phyloP scores from a whole-genome alignment of 2,888 invertebrate species.

The Ochropleura leucogaster region DNA sequence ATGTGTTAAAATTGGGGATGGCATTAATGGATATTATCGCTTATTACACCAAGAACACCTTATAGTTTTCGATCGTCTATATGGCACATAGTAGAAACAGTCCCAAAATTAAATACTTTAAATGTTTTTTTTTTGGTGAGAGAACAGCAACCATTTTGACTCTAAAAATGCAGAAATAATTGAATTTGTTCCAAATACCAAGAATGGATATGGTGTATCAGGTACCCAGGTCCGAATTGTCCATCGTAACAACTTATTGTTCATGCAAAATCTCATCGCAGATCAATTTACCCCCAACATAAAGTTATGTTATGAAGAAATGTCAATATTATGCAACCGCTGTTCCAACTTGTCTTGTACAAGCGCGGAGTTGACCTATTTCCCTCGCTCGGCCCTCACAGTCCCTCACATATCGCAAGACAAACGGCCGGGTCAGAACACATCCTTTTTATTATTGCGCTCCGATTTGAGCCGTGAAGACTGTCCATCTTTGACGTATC shows the following conservation, averaged over 20 bases:
- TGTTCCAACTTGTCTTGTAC: conserved; percentile 38
- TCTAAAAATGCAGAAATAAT: not conserved
- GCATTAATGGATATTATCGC: not conserved
- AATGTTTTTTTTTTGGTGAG: not conserved
- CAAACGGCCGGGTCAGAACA: conserved; percentile 53
- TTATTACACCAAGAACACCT: not conserved
- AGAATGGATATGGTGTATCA: not conserved
- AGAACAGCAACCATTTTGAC: not conserved
- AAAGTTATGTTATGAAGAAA: conserved; percentile 30
- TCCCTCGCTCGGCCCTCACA: conserved; percentile 48
- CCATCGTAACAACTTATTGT: not conserved
- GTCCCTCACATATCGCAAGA: conserved; percentile 56
- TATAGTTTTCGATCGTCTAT: not conserved
- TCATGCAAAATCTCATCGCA: conserved; percentile 13
- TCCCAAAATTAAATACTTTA: not conserved
- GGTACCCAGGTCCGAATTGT: not conserved
- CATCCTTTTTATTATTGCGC: conserved; percentile 57
- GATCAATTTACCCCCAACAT: not conserved
- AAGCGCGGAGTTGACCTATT: conserved; percentile 58
- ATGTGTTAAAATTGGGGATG: conserved; percentile 3
- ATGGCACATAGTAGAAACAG: not conserved
- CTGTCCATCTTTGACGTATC: conserved; percentile 36
- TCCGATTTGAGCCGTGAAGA: conserved; percentile 46
- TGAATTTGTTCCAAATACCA: too few relatives aligned
- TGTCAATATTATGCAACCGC: conserved; percentile 50